Evolutionary conservation across 2,797 vertebrate genomes (phyloP).

Genomic region (Tragelaphus eurycerus): DNA sequence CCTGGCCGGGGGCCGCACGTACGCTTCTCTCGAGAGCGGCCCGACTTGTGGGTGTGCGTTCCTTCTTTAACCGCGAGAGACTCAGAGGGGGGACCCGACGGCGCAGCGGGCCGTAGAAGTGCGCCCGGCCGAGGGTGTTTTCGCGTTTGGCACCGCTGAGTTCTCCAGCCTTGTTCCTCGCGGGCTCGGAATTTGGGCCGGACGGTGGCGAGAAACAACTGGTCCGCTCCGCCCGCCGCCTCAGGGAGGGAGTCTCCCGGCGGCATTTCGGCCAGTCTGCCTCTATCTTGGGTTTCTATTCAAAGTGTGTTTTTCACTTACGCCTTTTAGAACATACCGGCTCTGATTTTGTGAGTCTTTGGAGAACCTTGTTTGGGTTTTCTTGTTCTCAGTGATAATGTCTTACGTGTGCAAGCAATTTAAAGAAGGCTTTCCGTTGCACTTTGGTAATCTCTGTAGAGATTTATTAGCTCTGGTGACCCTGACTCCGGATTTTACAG

Average conservation of each 20-base stretch:
- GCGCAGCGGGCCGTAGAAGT: neutral
- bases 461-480: neutral
- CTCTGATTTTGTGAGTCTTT: neutral
- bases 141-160: neutral
- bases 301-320: neutral
- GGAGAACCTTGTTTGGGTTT: neutral
- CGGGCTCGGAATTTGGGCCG: rapidly evolving
- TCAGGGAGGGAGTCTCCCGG: rapidly evolving
- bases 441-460: neutral
- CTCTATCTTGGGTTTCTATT: neutral
- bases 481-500: neutral
- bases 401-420: neutral
- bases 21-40: neutral
- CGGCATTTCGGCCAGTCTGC: neutral
- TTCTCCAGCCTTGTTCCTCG: rapidly evolving
- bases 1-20: neutral
- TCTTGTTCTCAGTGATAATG: neutral
- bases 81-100: rapidly evolving
- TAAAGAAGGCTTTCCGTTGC: neutral
- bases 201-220: rapidly evolving
- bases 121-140: rapidly evolving
- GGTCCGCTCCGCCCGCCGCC: neutral
- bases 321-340: too few relatives aligned
- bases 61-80: rapidly evolving
- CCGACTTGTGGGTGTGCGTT: neutral